Percentiles rank a stretch among this genome's conserved stretches.
Conservation (phyloP, 1,140 invertebrate species). For the Drosophila paulistorum region DNA sequence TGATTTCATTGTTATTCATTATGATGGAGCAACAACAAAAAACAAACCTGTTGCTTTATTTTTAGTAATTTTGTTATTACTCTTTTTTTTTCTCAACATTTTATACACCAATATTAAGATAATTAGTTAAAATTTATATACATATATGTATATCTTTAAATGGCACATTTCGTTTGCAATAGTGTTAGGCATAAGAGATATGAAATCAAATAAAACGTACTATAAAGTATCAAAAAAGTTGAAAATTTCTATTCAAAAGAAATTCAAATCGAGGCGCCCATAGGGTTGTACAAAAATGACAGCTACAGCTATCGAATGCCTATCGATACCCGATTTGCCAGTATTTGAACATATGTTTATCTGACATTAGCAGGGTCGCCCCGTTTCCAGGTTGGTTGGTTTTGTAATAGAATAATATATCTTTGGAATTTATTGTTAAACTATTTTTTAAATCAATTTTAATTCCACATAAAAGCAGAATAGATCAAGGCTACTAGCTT, state of each 20-base stretch:
- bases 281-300: not conserved
- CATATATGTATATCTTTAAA: conserved; percentile 13
- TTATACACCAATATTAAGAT: conserved; percentile 5
- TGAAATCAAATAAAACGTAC: conserved; percentile 43
- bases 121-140: conserved; percentile 31
- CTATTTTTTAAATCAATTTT: not conserved
- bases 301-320: not conserved
- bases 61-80: conserved; percentile 15
- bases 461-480: not conserved
- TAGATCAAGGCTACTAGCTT: not conserved
- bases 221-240: conserved; percentile 12
- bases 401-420: conserved; percentile 5
- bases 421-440: conserved; percentile 2
- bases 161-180: conserved; percentile 41
- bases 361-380: not conserved
- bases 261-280: not conserved
- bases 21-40: too few species aligned
- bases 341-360: conserved; percentile 1
- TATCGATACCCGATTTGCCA: not conserved
- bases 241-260: not conserved
- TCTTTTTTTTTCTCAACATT: conserved; percentile 5
- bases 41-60: conserved; percentile 2
- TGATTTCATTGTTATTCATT: conserved; percentile 39
- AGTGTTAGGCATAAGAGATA: conserved; percentile 42
- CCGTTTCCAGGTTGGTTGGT: conserved; percentile 12